Percentiles rank a stretch among this genome's conserved stretches.
These are phyloP conservation scores for Gobio gobio DNA, from an alignment of 2,113 vertebrate species.

Conservation along the genomic window DNA sequence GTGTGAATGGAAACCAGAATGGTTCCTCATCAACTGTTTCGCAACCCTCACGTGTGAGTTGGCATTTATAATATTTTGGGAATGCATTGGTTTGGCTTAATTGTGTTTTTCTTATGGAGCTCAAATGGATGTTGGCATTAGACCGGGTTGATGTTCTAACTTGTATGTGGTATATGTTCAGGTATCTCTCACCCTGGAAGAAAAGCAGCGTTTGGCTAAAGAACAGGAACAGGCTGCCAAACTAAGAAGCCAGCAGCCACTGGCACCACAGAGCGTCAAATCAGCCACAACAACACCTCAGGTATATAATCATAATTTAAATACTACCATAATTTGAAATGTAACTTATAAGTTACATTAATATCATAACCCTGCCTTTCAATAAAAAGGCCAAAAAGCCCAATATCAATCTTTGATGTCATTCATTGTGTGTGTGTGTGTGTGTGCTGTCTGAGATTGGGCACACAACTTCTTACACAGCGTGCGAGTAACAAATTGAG, in stretches of 20 bases:
- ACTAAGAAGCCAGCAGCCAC: conserved; percentile 90
- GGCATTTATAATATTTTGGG: neutral
- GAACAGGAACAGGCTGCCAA: conserved; percentile 97
- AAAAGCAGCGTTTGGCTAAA: conserved; percentile 96
- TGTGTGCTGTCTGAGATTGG: too few species aligned
- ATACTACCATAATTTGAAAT: too few species aligned
- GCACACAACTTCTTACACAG: too few species aligned
- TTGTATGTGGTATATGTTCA: conserved; percentile 59
- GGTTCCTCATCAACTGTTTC: conserved; percentile 73
- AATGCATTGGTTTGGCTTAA: neutral
- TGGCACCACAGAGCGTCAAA: conserved; percentile 83
- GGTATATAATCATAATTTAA: conserved; percentile 6
- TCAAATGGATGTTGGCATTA: neutral
- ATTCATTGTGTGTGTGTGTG: too few species aligned
- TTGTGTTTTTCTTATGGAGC: neutral
- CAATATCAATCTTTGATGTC: too few species aligned
- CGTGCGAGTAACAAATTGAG: too few species aligned
- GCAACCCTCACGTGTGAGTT: conserved; percentile 83
- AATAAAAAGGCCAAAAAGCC: too few species aligned
- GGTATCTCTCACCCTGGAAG: conserved; percentile 93
- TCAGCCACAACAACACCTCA: conserved; percentile 59
- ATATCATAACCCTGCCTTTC: too few species aligned
- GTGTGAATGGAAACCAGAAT: conserved; percentile 85
- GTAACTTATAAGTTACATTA: too few species aligned
- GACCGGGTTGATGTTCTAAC: neutral